phyloP scores from a whole-genome alignment of 2,797 vertebrate species.

The Podargus strigoides region DNA sequence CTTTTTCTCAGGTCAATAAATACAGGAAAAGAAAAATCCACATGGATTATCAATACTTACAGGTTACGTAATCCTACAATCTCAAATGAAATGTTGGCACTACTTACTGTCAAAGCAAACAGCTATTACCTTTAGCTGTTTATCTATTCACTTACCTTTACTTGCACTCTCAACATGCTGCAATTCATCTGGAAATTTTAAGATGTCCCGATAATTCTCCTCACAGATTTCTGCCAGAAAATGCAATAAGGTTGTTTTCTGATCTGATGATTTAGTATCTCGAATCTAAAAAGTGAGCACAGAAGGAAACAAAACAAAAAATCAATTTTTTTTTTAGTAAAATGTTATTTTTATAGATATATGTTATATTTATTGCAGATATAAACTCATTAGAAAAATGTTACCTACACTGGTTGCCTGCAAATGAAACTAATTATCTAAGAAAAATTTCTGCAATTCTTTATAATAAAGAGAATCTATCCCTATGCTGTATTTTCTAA shows the following conservation, averaged over 20 bases:
- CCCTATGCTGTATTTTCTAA: not conserved
- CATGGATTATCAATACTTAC: not conserved
- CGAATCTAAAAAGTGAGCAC: conserved; percentile 78
- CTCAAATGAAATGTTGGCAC: not conserved
- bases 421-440: not conserved
- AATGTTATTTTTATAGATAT: no score
- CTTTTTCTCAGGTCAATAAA: not conserved
- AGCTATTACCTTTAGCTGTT: not conserved
- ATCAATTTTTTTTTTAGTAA: not conserved
- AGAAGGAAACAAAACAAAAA: not conserved
- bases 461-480: not conserved
- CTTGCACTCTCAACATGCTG: conserved; percentile 91
- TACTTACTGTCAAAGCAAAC: not conserved
- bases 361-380: no score
- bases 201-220: conserved; percentile 81
- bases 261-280: conserved; percentile 93
- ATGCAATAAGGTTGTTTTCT: conserved; percentile 90
- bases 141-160: conserved; percentile 80
- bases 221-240: conserved; percentile 93
- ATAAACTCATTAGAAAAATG: not conserved
- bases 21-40: not conserved
- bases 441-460: not conserved
- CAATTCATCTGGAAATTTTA: conserved; percentile 93
- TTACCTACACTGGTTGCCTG: rapidly evolving
- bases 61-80: not conserved